Base-by-base conservation (phyloP, 2,888 invertebrate species). In the Drosophila subquinaria region DNA sequence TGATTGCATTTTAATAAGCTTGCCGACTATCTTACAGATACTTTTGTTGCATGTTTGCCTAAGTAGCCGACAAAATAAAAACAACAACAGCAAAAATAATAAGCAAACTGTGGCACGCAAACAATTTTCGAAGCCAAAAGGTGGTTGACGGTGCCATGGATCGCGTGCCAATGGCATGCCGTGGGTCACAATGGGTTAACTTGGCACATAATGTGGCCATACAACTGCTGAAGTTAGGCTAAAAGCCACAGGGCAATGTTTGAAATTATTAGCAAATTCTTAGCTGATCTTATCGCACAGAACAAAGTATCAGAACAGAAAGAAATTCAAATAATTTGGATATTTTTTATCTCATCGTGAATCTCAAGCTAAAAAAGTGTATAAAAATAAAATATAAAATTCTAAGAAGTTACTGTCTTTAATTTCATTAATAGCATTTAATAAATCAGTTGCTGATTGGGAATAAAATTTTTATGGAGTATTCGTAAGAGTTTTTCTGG, bases 1-100 rank as follows among this genome's bases (percentile, higher is more conserved):
- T 85, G 87, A 88, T 85, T 88, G 89, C 81, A 76, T 88, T 85
- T 88, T 88, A 85, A 85, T 85, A 86, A 75, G 86, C 67, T 56
- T 4, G 42, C 57, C 62, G 64, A 52, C 75, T 75, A 79, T 69
- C 82, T 76, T 10, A n/a, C 4, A 73, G 79, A 79, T 77, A 72
- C 67, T 67, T 50, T 55, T 35, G 71, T 87, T 84, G 82, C 85
- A 81, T 83, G 88, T 72, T 84, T 69, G 70, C 69, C 59, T 73
- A 85, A 88, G 88, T 80, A 85, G 88, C 82, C 61, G 57, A 59
- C 67, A 40, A 52, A 47, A 48, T 17, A 17, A 17, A 17, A 17
- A 17, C 17, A 17, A 17, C 17, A 69, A 23, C 30, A 33, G 43
- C 20, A 47, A 56, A 69, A 76, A 76, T 76, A 79, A 80, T 69